These are phyloP conservation scores for Psococerastis gibbosa DNA, from an alignment of 2,888 invertebrate genomes.

Conservation along the genomic window DNA sequence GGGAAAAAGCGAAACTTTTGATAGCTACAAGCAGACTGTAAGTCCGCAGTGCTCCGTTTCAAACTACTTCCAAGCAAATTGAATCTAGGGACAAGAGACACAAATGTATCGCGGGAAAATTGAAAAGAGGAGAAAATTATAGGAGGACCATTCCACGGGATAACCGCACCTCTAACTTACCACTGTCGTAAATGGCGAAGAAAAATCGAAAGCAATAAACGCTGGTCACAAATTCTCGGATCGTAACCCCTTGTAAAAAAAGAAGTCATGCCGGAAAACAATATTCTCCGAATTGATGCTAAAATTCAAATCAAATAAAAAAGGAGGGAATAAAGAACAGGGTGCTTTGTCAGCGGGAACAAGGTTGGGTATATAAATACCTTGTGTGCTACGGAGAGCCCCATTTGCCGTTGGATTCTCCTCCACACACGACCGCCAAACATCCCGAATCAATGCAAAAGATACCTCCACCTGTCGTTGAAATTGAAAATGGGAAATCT, in stretches of 20 bases:
- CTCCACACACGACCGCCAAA: slow-evolving; percentile 24
- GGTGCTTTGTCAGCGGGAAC: slow-evolving; percentile 9
- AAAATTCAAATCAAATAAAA: slow-evolving; percentile 11
- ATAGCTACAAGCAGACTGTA: too few relatives aligned
- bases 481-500: slow-evolving; percentile 9
- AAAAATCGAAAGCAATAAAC: slow-evolving; percentile 8
- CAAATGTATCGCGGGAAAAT: too few relatives aligned
- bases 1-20: too few relatives aligned
- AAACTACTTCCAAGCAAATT: too few relatives aligned
- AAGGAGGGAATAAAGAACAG: slow-evolving; percentile 9
- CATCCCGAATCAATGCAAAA: slow-evolving; percentile 20
- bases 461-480: slow-evolving; percentile 10
- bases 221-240: slow-evolving; percentile 10
- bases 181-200: neutral
- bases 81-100: too few relatives aligned
- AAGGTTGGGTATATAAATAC: slow-evolving; percentile 5
- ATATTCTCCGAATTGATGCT: slow-evolving; percentile 10
- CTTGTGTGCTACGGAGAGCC: neutral
- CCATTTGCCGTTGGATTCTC: slow-evolving; percentile 21
- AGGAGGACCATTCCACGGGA: too few relatives aligned
- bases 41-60: too few relatives aligned
- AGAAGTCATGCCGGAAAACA: slow-evolving; percentile 5
- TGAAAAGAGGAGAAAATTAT: too few relatives aligned
- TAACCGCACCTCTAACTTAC: too few relatives aligned
- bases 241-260: slow-evolving; percentile 9